phyloP scores from a whole-genome alignment of 2,888 invertebrate genomes.

The Corythucha ciliata region DNA sequence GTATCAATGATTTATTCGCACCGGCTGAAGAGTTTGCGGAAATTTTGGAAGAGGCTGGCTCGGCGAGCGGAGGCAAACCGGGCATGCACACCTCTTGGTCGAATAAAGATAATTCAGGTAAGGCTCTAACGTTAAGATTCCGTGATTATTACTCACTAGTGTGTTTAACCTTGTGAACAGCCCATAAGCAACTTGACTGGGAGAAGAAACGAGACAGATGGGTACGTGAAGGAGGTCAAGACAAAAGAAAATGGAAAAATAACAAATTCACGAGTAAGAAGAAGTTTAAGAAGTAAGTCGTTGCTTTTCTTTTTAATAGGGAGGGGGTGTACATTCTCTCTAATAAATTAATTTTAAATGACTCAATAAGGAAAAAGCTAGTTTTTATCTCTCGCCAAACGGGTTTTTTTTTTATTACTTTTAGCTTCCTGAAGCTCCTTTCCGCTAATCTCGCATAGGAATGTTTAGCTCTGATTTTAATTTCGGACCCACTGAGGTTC shows the following conservation, averaged over 20 bases:
- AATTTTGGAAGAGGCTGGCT: slow-evolving; percentile 71
- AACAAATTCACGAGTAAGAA: no score
- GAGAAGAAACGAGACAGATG: slow-evolving; percentile 60
- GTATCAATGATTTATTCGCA: slow-evolving; percentile 53
- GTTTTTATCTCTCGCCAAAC: no score
- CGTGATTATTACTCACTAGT: background rate
- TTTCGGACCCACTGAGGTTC: no score
- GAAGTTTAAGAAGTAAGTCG: no score
- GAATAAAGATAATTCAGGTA: slow-evolving; percentile 67
- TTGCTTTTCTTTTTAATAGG: no score
- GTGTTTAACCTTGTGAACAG: slow-evolving; percentile 35
- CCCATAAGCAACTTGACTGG: slow-evolving; percentile 68
- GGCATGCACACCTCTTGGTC: slow-evolving; percentile 60
- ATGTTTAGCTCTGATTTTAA: no score
- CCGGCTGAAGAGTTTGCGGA: slow-evolving; percentile 84
- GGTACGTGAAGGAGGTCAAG: slow-evolving; percentile 36
- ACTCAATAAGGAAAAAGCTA: no score
- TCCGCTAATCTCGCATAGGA: no score
- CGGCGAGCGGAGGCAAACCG: slow-evolving; percentile 46
- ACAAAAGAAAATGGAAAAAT: slow-evolving; percentile 12
- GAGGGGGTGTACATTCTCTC: no score
- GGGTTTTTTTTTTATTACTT: no score
- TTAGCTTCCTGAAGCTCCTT: no score
- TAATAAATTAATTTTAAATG: no score
- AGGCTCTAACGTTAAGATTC: slow-evolving; percentile 14